Base-by-base conservation (phyloP, 1,140 invertebrate genomes). In the Drepana arcuata region DNA sequence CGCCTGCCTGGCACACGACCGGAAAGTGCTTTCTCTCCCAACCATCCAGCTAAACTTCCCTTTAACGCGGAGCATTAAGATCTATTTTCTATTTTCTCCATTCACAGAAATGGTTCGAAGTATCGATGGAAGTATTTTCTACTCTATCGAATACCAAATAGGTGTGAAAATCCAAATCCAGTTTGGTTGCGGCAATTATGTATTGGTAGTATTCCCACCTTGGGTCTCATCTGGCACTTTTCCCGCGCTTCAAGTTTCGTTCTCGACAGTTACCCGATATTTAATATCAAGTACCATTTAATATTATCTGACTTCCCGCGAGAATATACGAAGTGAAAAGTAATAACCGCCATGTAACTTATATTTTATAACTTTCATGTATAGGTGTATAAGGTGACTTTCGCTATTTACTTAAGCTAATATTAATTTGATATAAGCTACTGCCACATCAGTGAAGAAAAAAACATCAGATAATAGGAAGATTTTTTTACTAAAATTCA, bases 21-120 rank as follows among this genome's bases (percentile, higher is more conserved):
- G 64, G 67, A 78, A 75, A 75, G 71, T 75, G 70, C 77, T 81
- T 81, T 81, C 77, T 77, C 75, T 72, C 65, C 37, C 29, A 41
- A 48, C 40, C 34, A 16, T 23, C 11, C 28, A 25, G 24, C 53
- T 41, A 66, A 63, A 75, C 57, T 32, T 45, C 27, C 34, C 53
- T 45, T 24, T 80, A 71, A 46, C 30, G 21, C 60, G 38, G 45
- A 25, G 44, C 46, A 44, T 44, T 71, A 75, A 67, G 50, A 65
- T 66, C 54, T 50, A 68, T 28, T 59, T 60, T 35, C 34, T n/a
- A n/a, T n/a, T n/a, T n/a, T n/a, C n/a, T n/a, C n/a, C n/a, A n/a
- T n/a, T n/a, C n/a, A n/a, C n/a, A n/a, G n/a, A n/a, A n/a, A n/a
- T n/a, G n/a, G n/a, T n/a, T n/a, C n/a, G n/a, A 21, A 27, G 11